Evolutionary conservation across 2,113 vertebrate genomes (phyloP).

Genomic region (Vulpes lagopus): DNA sequence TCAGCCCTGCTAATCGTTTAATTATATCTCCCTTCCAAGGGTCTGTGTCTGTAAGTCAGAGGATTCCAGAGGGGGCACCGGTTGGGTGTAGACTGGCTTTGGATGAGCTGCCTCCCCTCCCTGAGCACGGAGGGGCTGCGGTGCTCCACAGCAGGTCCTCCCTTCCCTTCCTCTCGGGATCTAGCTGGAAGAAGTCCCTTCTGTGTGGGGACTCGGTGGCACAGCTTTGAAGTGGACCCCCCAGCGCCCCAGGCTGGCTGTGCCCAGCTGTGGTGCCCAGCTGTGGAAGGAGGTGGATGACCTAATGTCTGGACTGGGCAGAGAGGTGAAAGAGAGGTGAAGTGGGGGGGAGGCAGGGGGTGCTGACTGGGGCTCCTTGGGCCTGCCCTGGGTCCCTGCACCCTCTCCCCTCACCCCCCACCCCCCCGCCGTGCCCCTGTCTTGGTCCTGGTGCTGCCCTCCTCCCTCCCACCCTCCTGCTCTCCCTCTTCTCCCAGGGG

Average conservation of each 20-base stretch:
- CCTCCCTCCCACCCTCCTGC: not conserved
- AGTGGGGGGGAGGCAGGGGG: too few relatives aligned
- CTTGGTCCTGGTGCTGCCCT: not conserved
- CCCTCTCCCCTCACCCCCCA: not conserved
- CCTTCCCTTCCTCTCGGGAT: not conserved
- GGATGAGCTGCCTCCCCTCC: not conserved
- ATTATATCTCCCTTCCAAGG: not conserved
- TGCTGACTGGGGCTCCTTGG: not conserved
- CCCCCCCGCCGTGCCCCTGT: not conserved
- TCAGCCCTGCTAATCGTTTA: not conserved
- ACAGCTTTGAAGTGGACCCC: not conserved
- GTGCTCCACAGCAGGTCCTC: not conserved
- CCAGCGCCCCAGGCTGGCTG: not conserved
- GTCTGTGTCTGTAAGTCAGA: not conserved
- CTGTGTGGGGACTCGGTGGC: not conserved
- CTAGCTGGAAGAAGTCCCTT: not conserved
- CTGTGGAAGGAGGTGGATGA: not conserved
- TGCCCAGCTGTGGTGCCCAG: not conserved
- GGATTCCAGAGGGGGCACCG: not conserved
- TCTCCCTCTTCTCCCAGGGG: not conserved
- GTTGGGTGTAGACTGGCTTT: not conserved
- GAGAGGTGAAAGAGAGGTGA: not conserved
- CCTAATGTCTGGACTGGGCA: not conserved
- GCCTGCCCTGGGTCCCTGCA: not conserved
- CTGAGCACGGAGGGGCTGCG: not conserved